Evolutionary conservation across 2,888 invertebrate genomes (phyloP).

Genomic region (Parnassius orleans): DNA sequence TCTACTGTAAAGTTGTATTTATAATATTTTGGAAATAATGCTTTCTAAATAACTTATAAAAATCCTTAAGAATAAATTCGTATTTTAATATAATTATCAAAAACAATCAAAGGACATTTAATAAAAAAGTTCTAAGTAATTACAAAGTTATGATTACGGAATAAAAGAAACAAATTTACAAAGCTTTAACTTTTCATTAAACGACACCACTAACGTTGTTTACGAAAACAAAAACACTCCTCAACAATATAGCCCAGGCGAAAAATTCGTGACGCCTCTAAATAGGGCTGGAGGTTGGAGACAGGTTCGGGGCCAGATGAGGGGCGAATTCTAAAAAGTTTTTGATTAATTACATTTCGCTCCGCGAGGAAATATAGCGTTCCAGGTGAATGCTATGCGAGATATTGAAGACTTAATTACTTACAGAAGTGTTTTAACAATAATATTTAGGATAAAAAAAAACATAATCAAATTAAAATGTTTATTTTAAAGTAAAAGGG

Average conservation of each 20-base stretch:
- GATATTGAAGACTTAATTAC: slow-evolving; percentile 40
- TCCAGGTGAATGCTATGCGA: slow-evolving; percentile 65
- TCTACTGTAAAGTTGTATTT: too few species aligned
- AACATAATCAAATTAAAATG: too few species aligned
- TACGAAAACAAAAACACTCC: slow-evolving; percentile 21
- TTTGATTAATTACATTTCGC: slow-evolving; percentile 79
- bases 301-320: slow-evolving; percentile 30
- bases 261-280: slow-evolving; percentile 14
- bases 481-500: too few species aligned
- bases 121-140: neutral
- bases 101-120: too few species aligned
- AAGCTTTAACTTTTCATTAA: slow-evolving; percentile 21
- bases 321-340: slow-evolving; percentile 60
- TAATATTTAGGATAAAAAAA: neutral
- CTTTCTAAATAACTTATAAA: too few species aligned
- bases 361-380: slow-evolving; percentile 68
- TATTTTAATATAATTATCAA: too few species aligned
- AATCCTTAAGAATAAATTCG: too few species aligned
- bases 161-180: neutral
- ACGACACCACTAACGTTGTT: slow-evolving; percentile 20
- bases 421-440: slow-evolving; percentile 29
- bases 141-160: slow-evolving; percentile 20
- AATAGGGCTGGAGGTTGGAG: slow-evolving; percentile 16
- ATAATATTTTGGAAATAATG: too few species aligned
- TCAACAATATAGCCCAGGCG: slow-evolving; percentile 29